Conservation (phyloP, 2,113 vertebrate genomes). For the Panthera tigris region DNA sequence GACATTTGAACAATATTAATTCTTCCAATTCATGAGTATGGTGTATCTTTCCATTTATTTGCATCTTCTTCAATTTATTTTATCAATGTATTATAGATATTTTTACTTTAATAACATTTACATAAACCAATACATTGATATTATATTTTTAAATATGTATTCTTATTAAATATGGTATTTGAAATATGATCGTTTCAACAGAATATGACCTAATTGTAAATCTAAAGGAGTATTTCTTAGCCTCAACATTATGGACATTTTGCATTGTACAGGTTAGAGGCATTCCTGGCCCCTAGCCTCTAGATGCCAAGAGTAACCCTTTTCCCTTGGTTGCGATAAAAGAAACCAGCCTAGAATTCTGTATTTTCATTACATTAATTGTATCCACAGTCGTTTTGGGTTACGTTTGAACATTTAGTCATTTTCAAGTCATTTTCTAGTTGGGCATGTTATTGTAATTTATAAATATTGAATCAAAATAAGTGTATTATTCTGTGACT, state of each 20-base stretch:
- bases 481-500: not conserved
- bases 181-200: not conserved
- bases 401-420: not conserved
- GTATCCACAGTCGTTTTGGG: not conserved
- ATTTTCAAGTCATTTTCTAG: not conserved
- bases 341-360: not conserved
- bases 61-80: not conserved
- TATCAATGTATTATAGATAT: not conserved
- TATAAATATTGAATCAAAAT: not conserved
- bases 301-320: rapidly evolving
- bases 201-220: not conserved
- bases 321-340: not conserved
- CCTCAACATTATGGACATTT: not conserved
- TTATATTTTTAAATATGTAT: not conserved
- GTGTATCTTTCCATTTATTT: not conserved
- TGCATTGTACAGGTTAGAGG: rapidly evolving
- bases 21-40: not conserved
- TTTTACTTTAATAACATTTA: not conserved
- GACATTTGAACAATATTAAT: not conserved
- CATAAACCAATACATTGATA: not conserved
- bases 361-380: not conserved
- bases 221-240: not conserved
- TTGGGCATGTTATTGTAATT: not conserved
- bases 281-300: too few relatives aligned
- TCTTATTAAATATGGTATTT: not conserved